These are phyloP conservation scores for Perizoma flavofasciatum DNA, from an alignment of 2,888 invertebrate genomes.

Conservation along the genomic window DNA sequence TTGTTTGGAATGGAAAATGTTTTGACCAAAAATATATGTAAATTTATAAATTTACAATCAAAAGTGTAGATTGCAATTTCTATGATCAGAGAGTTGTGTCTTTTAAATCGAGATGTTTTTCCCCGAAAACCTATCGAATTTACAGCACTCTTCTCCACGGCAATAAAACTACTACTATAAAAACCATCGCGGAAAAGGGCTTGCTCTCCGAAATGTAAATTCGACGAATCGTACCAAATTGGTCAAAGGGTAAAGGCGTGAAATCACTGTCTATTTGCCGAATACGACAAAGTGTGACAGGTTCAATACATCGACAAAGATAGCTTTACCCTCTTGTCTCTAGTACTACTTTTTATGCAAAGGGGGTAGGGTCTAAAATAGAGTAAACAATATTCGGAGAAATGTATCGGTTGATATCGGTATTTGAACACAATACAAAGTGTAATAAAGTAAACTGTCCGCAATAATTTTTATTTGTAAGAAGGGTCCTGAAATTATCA, in stretches of 20 bases:
- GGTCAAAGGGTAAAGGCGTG: conserved; percentile 65
- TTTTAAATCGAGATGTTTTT: background rate
- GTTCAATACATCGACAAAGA: conserved; percentile 41
- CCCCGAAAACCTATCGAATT: conserved; percentile 11
- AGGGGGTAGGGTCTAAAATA: conserved; percentile 33
- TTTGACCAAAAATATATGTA: no score
- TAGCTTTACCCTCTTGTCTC: conserved; percentile 6
- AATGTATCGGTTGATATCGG: conserved; percentile 45
- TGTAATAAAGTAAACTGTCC: conserved; percentile 82
- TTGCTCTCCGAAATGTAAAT: conserved; percentile 58
- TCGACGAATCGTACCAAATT: conserved; percentile 58
- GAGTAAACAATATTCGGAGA: conserved; percentile 38
- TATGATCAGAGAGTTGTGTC: no score
- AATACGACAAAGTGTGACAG: conserved; percentile 59
- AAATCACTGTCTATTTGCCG: conserved; percentile 63
- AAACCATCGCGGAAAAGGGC: conserved; percentile 38
- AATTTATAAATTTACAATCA: no score
- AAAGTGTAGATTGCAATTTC: no score
- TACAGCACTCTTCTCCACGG: conserved; percentile 6
- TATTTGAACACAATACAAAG: conserved; percentile 78
- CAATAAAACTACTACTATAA: conserved; percentile 30
- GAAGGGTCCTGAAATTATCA: conserved; percentile 79
- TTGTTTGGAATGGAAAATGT: no score
- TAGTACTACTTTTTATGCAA: conserved; percentile 27
- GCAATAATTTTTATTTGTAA: conserved; percentile 82